phyloP scores from a whole-genome alignment of 2,888 invertebrate genomes.

The Altica lythri region DNA sequence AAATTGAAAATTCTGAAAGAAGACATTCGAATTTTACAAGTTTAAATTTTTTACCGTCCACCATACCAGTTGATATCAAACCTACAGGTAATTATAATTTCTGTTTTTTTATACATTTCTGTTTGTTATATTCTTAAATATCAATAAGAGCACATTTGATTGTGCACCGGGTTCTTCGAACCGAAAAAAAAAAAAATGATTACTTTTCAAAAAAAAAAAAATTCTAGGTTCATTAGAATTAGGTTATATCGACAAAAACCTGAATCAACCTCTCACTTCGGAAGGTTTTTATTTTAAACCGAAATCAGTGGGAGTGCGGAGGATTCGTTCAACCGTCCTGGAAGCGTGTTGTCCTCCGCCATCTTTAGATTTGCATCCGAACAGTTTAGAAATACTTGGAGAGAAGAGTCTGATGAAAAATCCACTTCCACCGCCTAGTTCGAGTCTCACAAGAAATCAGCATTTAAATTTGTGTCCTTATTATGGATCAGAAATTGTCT shows the following conservation, averaged over 20 bases:
- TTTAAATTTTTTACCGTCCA: slow-evolving; percentile 59
- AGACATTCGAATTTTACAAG: slow-evolving; percentile 68
- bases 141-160: too few species aligned
- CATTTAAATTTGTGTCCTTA: slow-evolving; percentile 67
- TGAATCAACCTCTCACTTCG: slow-evolving; percentile 51
- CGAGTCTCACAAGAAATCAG: slow-evolving; percentile 70
- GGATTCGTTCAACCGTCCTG: slow-evolving; percentile 73
- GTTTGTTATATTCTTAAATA: too few species aligned
- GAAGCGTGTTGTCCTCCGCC: slow-evolving; percentile 71
- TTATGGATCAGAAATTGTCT: slow-evolving; percentile 77
- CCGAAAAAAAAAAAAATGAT: too few species aligned
- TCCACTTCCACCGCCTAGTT: slow-evolving; percentile 73
- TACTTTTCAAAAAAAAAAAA: too few species aligned
- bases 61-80: slow-evolving; percentile 56
- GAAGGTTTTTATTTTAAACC: slow-evolving; percentile 55
- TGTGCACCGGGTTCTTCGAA: too few species aligned
- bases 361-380: slow-evolving; percentile 78
- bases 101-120: neutral
- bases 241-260: slow-evolving; percentile 58
- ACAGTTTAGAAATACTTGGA: slow-evolving; percentile 75
- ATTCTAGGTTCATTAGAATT: slow-evolving; percentile 64
- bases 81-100: slow-evolving; percentile 51
- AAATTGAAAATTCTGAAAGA: slow-evolving; percentile 42
- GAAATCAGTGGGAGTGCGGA: slow-evolving; percentile 61
- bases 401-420: slow-evolving; percentile 56